These are phyloP conservation scores for Harpagoxenus sublaevis DNA, from an alignment of 2,888 invertebrate genomes.

Conservation along the genomic window DNA sequence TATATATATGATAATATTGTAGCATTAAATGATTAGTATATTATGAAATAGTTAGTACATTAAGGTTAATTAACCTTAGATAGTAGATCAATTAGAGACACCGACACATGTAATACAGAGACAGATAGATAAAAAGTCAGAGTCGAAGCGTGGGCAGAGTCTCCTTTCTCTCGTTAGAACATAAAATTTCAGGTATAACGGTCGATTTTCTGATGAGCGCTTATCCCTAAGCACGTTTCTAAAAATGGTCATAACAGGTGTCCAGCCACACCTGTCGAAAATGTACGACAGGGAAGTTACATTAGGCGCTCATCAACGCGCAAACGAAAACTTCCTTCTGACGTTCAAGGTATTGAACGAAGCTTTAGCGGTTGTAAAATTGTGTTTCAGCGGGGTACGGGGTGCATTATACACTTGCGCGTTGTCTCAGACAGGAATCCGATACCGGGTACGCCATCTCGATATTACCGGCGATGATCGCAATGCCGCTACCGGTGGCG, in stretches of 20 bases:
- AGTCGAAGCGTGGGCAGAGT: not conserved
- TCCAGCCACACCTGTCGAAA: conserved; percentile 23
- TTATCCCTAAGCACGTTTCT: not conserved
- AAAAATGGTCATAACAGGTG: conserved; percentile 25
- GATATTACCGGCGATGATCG: conserved; percentile 40
- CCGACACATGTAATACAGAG: no score
- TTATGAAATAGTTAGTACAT: not conserved
- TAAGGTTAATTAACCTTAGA: not conserved
- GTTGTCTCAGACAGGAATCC: conserved; percentile 37
- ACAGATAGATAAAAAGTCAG: not conserved
- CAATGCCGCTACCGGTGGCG: not conserved
- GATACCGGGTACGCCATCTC: conserved; percentile 25
- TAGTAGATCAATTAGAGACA: not conserved
- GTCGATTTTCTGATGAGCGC: not conserved
- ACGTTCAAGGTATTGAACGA: not conserved
- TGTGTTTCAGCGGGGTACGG: not conserved
- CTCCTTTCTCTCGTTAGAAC: not conserved
- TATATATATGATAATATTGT: not conserved
- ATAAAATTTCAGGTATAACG: not conserved
- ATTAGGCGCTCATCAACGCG: not conserved
- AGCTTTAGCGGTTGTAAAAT: conserved; percentile 10
- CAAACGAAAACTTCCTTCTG: not conserved
- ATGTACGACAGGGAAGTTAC: not conserved
- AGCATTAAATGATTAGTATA: no score
- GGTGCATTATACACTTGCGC: not conserved